Evolutionary conservation across 2,113 vertebrate species (phyloP).

Genomic region (Gasterosteus aculeatus): DNA sequence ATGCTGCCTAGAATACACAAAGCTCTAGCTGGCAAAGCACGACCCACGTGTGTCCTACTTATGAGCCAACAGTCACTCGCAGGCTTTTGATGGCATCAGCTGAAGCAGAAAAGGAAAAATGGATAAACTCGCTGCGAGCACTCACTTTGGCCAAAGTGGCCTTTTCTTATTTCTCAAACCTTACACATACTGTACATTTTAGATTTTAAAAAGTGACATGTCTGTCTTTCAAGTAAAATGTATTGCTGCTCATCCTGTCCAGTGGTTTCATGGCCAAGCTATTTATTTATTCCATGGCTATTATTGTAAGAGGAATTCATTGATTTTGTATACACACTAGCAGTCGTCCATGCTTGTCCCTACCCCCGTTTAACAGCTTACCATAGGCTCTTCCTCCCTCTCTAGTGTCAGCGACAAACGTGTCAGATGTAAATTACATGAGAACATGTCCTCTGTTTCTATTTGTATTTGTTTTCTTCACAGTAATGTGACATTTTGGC

Average conservation of each 20-base stretch:
- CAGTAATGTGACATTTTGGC: conserved; percentile 20
- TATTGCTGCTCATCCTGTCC: conserved; percentile 15
- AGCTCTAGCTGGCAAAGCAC: conserved; percentile 44
- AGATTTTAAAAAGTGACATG: conserved; percentile 39
- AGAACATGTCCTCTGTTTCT: conserved; percentile 20
- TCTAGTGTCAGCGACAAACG: conserved; percentile 21
- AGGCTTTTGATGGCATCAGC: conserved; percentile 68
- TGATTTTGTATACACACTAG: conserved; percentile 23
- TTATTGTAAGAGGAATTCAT: conserved; percentile 20
- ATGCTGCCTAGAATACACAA: conserved; percentile 38
- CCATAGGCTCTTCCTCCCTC: conserved; percentile 12
- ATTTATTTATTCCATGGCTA: conserved; percentile 24
- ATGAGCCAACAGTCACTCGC: conserved; percentile 65
- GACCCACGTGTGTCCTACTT: conserved; percentile 68
- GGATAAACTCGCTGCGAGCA: conserved; percentile 57
- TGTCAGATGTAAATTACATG: conserved; percentile 44
- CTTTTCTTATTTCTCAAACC: conserved; percentile 26
- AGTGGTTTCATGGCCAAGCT: conserved; percentile 22
- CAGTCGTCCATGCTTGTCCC: conserved; percentile 15
- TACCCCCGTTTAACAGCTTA: conserved; percentile 22
- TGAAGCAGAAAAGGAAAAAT: conserved; percentile 67
- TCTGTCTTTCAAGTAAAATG: conserved; percentile 12
- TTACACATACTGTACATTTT: conserved; percentile 26
- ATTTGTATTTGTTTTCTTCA: conserved; percentile 23
- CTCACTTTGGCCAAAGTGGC: conserved; percentile 36